Conservation (phyloP, 2,888 invertebrate genomes). For the Cantharis flavilabris region DNA sequence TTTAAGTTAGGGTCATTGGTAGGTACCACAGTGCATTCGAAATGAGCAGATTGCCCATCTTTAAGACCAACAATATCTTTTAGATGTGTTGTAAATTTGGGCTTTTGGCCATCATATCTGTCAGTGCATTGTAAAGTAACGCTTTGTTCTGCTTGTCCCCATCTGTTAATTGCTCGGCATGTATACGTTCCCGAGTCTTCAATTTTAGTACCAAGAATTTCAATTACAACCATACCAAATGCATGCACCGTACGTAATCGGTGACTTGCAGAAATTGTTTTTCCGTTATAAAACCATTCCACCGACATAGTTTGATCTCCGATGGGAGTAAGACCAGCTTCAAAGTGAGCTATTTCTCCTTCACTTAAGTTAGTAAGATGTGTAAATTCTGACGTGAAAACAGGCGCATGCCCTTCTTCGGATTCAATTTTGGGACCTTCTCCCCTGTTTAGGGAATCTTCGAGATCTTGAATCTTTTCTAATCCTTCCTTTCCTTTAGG, state of each 20-base stretch:
- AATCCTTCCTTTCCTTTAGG: constrained; percentile 93
- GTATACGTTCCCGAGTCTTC: constrained; percentile 90
- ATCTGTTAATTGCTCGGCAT: constrained; percentile 86
- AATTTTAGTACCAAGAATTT: constrained; percentile 91
- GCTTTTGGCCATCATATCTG: constrained; percentile 83
- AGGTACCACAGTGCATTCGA: constrained; percentile 92
- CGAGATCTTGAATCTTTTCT: constrained; percentile 88
- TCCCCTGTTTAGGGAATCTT: constrained; percentile 79
- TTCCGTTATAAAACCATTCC: constrained; percentile 96
- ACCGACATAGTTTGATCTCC: constrained; percentile 93
- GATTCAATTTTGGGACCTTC: constrained; percentile 70
- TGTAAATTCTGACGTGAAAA: constrained; percentile 86
- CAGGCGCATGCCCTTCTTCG: constrained; percentile 83
- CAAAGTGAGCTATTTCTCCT: constrained; percentile 96
- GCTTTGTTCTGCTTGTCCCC: constrained; percentile 86
- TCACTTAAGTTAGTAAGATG: constrained; percentile 84
- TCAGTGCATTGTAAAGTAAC: constrained; percentile 83
- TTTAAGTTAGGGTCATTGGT: constrained; percentile 92
- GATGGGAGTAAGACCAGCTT: constrained; percentile 92
- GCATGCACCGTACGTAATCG: constrained; percentile 92
- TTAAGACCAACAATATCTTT: constrained; percentile 81
- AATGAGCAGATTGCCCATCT: constrained; percentile 93
- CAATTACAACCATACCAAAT: constrained; percentile 96
- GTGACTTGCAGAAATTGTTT: constrained; percentile 85
- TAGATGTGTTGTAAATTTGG: constrained; percentile 86